Percentiles rank a stretch among this genome's conserved stretches.
Conservation (phyloP, 2,888 invertebrate genomes). For the Nematopogon swammerdamellus region DNA sequence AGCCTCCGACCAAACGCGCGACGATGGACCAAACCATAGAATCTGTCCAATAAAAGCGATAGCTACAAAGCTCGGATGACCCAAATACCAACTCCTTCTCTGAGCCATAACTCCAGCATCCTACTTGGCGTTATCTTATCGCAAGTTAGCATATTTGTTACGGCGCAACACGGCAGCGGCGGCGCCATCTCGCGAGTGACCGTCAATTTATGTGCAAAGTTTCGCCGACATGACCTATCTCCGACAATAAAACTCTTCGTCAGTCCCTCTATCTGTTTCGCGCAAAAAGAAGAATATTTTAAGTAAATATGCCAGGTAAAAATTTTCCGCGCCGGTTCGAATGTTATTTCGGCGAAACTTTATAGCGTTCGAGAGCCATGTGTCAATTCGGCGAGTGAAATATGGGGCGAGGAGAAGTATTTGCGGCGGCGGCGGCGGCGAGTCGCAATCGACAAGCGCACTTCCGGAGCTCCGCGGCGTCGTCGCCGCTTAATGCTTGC, state of each 20-base stretch:
- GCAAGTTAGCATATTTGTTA: conserved; percentile 56
- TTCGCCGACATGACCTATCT: conserved; percentile 51
- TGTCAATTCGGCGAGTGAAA: conserved; percentile 52
- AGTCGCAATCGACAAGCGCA: conserved; percentile 8
- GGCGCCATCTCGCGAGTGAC: conserved; percentile 34
- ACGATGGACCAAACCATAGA: no score
- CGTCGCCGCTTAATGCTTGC: conserved; percentile 59
- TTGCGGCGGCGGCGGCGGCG: background rate
- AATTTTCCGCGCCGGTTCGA: conserved; percentile 28
- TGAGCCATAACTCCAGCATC: no score
- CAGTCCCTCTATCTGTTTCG: conserved; percentile 41
- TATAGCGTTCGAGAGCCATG: conserved; percentile 37
- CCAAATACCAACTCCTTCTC: no score
- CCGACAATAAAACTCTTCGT: conserved; percentile 49
- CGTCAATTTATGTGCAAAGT: conserved; percentile 57
- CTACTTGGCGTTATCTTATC: no score
- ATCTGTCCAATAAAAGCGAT: no score
- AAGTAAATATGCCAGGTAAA: conserved; percentile 51
- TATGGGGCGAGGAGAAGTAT: conserved; percentile 22
- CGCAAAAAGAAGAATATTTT: conserved; percentile 31
- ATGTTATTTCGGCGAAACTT: conserved; percentile 26
- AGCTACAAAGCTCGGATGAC: no score
- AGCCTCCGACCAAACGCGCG: no score
- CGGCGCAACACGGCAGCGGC: conserved; percentile 11
- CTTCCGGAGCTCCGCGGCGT: conserved; percentile 41